Evolutionary conservation across 1,140 invertebrate genomes (phyloP), one percentile per base, ranked within the genome.

Genomic region (Dendroctonus ponderosae): DNA sequence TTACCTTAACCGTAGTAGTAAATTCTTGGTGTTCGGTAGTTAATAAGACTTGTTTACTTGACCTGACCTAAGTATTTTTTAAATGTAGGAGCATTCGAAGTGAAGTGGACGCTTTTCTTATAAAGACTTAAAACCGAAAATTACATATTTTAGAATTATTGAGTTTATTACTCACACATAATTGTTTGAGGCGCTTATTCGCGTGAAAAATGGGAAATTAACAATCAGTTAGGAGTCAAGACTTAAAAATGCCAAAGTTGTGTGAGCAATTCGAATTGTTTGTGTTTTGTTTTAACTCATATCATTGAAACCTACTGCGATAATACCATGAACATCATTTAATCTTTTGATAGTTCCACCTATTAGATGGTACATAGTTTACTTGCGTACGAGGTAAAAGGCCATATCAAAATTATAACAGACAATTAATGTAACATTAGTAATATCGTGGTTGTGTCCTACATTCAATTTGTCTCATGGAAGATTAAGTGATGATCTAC

Each of bases 21-120:
- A 69, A 70, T 71, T 70, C 63, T 76, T 70, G 75, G 75, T 77
- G 75, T 77, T 77, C 75, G 72, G 74, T 77, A 77, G 73, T 68
- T 72, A 42, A 74, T 71, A 77, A 70, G 50, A 53, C 48, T 67
- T 62, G 14, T 62, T 67, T 54, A 54, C 64, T 59, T 66, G 64
- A 58, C 64, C 46, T 66, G 64, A 66, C 64, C 57, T 59, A 66
- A 66, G 44, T 66, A 59, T 59, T 58, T 44, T 62, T 66, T 57
- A 40, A 44, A 37, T 64, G 44, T 43, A n/a, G 46, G 50, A 26
- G 26, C 26, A 26, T 26, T 26, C 3, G 26, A 26, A 54, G 9
- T 26, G 26, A 26, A 54, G 9, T 15, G 38, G 48, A 44, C 12
- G 41, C 46, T 43, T 7, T 40, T 51, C 60, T 62, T 12, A 42